phyloP scores from a whole-genome alignment of 2,888 invertebrate species.

The Rhagium mordax region DNA sequence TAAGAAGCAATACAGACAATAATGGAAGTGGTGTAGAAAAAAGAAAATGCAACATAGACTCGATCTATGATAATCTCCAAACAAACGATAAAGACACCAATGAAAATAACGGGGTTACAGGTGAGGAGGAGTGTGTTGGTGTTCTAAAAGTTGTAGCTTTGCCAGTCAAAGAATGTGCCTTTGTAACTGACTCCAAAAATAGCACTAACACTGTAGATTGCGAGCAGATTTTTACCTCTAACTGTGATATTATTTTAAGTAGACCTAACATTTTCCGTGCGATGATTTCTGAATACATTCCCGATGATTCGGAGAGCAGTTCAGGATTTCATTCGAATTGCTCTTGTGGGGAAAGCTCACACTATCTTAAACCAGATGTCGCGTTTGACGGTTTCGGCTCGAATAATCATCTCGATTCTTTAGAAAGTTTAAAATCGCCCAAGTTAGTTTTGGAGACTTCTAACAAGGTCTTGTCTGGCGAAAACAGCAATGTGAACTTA shows the following conservation, averaged over 20 bases:
- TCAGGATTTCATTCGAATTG: slow-evolving; percentile 51
- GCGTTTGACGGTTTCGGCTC: slow-evolving; percentile 27
- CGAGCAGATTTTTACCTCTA: slow-evolving; percentile 51
- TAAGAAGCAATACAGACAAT: background rate
- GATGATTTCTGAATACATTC: background rate
- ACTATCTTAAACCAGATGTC: slow-evolving; percentile 36
- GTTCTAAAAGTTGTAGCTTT: slow-evolving; percentile 59
- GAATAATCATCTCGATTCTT: slow-evolving; percentile 48
- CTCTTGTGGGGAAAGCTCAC: slow-evolving; percentile 42
- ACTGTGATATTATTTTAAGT: slow-evolving; percentile 58
- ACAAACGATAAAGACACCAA: slow-evolving; percentile 37
- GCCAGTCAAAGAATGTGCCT: slow-evolving; percentile 56
- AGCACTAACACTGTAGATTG: slow-evolving; percentile 48
- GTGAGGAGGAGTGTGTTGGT: slow-evolving; percentile 65
- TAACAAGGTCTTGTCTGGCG: slow-evolving; percentile 46
- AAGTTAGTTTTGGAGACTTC: slow-evolving; percentile 63
- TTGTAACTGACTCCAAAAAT: slow-evolving; percentile 35
- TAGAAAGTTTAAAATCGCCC: slow-evolving; percentile 65
- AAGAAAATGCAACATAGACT: slow-evolving; percentile 32
- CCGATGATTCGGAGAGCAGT: slow-evolving; percentile 47
- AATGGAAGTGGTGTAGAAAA: slow-evolving; percentile 23
- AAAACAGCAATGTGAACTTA: slow-evolving; percentile 14
- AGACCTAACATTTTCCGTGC: slow-evolving; percentile 32
- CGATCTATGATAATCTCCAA: slow-evolving; percentile 52
- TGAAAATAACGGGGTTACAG: slow-evolving; percentile 55